Evolutionary conservation across 1,140 invertebrate genomes (phyloP).

Genomic region (Zaprionus inermis): DNA sequence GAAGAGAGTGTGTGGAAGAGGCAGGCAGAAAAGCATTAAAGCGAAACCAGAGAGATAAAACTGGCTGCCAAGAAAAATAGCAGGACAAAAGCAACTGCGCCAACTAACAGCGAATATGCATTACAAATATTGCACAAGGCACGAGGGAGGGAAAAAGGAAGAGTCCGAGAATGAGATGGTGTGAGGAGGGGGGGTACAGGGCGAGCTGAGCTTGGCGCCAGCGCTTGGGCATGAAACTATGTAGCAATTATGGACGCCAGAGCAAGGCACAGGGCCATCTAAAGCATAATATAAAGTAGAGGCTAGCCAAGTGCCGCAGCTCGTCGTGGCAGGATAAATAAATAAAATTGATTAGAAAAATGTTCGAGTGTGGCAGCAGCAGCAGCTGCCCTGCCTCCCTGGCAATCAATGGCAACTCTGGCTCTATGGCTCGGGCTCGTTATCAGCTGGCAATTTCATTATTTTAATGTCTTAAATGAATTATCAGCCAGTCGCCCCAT

Average conservation of each 20-base stretch:
- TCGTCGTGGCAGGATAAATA: slow-evolving; percentile 39
- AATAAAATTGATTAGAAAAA: slow-evolving; percentile 76
- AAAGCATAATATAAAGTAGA: slow-evolving; percentile 45
- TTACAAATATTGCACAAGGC: slow-evolving; percentile 66
- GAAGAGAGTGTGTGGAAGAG: neutral
- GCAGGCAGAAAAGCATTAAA: slow-evolving; percentile 53
- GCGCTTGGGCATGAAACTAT: slow-evolving; percentile 30
- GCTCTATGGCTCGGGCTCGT: slow-evolving; percentile 40
- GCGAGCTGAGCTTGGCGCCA: neutral
- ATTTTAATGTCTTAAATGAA: slow-evolving; percentile 71
- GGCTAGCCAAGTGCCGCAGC: slow-evolving; percentile 5
- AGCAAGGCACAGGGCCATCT: slow-evolving; percentile 36
- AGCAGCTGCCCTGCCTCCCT: slow-evolving; percentile 7
- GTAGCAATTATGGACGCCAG: slow-evolving; percentile 61
- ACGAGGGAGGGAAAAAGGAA: neutral
- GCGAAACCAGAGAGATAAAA: slow-evolving; percentile 44
- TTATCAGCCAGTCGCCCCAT: slow-evolving; percentile 42
- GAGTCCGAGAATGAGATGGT: neutral
- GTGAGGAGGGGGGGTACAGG: neutral
- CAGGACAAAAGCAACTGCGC: slow-evolving; percentile 45
- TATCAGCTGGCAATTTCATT: slow-evolving; percentile 75
- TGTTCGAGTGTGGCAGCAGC: slow-evolving; percentile 21
- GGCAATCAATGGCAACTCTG: slow-evolving; percentile 28
- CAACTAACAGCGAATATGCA: slow-evolving; percentile 70
- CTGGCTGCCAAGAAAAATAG: slow-evolving; percentile 10